Evolutionary conservation across 23 tunicate species (phyloP).

Genomic region (Oikopleura dioica): DNA sequence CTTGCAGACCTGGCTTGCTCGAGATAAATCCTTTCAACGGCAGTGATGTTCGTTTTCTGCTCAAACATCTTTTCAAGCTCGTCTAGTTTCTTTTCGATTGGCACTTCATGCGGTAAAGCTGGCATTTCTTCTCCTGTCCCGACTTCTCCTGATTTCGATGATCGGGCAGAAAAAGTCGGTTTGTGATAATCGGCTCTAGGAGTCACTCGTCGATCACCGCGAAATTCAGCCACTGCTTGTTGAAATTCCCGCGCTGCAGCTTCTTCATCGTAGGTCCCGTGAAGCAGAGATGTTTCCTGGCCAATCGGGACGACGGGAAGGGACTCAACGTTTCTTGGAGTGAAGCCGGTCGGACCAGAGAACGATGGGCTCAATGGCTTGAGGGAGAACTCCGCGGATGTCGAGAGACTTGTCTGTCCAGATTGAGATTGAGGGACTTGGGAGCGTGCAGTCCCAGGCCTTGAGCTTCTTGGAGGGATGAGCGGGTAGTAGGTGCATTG

Average conservation of each 20-base stretch:
- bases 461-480: not conserved
- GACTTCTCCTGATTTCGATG: no score
- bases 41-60: not conserved
- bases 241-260: not conserved
- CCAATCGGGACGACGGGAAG: not conserved
- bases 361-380: not conserved
- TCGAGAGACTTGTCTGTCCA: no score
- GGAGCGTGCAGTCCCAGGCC: not conserved
- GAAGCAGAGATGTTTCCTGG: not conserved
- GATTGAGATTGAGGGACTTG: not conserved
- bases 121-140: no score
- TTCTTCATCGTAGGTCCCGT: not conserved
- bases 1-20: not conserved
- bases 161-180: no score
- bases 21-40: not conserved
- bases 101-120: no score
- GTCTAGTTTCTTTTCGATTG: no score
- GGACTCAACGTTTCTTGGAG: not conserved
- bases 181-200: no score
- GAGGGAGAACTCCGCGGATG: no score
- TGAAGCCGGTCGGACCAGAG: not conserved
- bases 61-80: slow-evolving; percentile 4
- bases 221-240: no score
- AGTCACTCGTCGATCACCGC: no score
- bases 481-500: not conserved